Base-by-base conservation (phyloP, 2,888 invertebrate genomes). In the Hofmannophila pseudospretella region DNA sequence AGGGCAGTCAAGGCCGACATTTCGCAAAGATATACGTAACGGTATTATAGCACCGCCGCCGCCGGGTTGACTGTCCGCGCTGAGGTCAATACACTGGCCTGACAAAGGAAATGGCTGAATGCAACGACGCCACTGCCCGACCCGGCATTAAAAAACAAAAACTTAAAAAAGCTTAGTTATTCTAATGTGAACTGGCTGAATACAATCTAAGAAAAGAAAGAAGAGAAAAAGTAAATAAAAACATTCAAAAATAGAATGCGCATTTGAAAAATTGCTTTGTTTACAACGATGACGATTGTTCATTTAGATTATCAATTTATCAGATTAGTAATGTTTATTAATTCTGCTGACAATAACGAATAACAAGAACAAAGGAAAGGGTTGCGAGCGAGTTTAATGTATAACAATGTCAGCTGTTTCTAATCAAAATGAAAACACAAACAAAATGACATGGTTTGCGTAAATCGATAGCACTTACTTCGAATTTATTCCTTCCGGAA, bases 401-500 rank as follows among this genome's bases (percentile, higher is more conserved):
- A 41, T 42, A 39, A 23, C 11, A 7, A 74, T 75, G 87, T 89
- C 90, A 90, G 90, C 90, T 90, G 90, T 89, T 90, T 80, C 68
- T 67, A 65, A 77, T 78, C 81, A 78, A 75, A 79, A 74, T 55
- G 67, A 79, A 78, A 82, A 84, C 76, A 85, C 77, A 84, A 78
- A 78, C 74, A 77, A 36, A 42, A 64, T 65, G 54, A 49, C 41
- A 36, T n/a, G n/a, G n/a, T 36, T 45, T 20, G 34, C 9, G 38
- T 36, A 34, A 41, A 61, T 59, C 54, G 45, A 57, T 42, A 4
- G 8, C 4, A 66, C 88, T 74, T 68, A 90, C 90, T 88, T 90
- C 90, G 70, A 90, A 89, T 80, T 89, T 90, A 76, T 88, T 90
- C 82, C 90, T 88, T 60, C 88, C 89, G 68, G 89, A 89, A 84